Evolutionary conservation across 2,797 vertebrate species (phyloP).

Genomic region (Sphenodon punctatus): DNA sequence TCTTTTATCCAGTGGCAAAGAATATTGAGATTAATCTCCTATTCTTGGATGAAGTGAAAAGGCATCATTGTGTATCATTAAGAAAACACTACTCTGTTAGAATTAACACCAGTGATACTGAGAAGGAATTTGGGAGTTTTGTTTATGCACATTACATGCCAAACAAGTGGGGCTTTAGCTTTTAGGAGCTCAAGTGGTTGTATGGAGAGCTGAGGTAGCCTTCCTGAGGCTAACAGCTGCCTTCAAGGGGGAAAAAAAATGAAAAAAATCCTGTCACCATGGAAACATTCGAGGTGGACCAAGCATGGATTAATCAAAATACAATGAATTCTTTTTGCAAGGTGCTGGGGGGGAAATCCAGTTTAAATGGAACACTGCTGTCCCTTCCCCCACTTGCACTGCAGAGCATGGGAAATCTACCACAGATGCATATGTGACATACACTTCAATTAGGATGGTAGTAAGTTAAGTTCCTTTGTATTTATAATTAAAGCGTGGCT

Average conservation of each 20-base stretch:
- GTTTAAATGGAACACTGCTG: conserved; percentile 64
- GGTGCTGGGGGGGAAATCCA: conserved; percentile 61
- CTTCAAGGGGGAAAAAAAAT: conserved; percentile 68
- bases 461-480: conserved; percentile 35
- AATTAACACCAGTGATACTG: conserved; percentile 49
- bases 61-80: conserved; percentile 59
- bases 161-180: conserved; percentile 66
- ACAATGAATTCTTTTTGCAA: conserved; percentile 77
- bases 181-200: conserved; percentile 58
- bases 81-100: conserved; percentile 64
- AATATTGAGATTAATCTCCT: neutral
- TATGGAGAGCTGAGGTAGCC: conserved; percentile 64
- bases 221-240: conserved; percentile 72
- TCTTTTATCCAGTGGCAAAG: neutral
- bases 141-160: conserved; percentile 72
- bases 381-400: conserved; percentile 61
- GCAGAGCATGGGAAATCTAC: conserved; percentile 67
- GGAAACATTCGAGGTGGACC: conserved; percentile 78
- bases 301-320: conserved; percentile 82
- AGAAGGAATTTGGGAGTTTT: conserved; percentile 64
- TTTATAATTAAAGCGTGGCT: conserved; percentile 33
- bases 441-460: conserved; percentile 42
- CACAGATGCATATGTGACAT: conserved; percentile 43
- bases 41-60: conserved; percentile 38
- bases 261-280: conserved; percentile 76